Conservation (phyloP, 2,797 vertebrate genomes). For the Ibycter americanus region DNA sequence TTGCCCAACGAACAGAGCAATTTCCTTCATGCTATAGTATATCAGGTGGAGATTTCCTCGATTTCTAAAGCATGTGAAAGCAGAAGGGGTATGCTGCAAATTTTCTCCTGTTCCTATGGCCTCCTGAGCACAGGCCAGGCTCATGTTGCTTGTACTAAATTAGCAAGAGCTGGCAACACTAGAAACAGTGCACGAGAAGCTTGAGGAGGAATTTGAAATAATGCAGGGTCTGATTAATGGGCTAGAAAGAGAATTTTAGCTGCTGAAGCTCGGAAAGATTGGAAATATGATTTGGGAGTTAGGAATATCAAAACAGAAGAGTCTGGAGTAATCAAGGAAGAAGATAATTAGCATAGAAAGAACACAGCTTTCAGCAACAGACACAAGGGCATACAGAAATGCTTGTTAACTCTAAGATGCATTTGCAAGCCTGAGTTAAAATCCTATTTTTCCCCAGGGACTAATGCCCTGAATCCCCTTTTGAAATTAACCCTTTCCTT, state of each 20-base stretch:
- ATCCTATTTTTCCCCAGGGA: background rate
- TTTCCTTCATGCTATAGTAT: background rate
- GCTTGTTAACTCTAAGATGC: background rate
- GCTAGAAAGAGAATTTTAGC: background rate
- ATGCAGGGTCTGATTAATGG: background rate
- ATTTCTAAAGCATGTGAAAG: background rate
- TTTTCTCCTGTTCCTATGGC: background rate
- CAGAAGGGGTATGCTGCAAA: background rate
- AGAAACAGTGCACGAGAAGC: background rate
- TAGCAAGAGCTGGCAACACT: background rate
- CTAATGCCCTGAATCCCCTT: background rate
- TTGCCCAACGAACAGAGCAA: background rate
- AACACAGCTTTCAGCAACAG: background rate
- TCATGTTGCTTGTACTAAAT: background rate
- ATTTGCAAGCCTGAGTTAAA: slow-evolving; percentile 6
- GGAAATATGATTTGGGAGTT: background rate
- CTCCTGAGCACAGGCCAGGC: background rate
- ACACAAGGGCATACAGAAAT: background rate
- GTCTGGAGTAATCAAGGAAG: background rate
- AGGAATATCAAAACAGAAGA: background rate
- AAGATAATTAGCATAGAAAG: background rate
- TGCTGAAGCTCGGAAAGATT: background rate
- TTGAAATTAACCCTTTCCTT: background rate
- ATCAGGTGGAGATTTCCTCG: background rate
- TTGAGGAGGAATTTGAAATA: background rate